Evolutionary conservation across 2,113 vertebrate genomes (phyloP).

Genomic region (Pristiophorus japonicus): DNA sequence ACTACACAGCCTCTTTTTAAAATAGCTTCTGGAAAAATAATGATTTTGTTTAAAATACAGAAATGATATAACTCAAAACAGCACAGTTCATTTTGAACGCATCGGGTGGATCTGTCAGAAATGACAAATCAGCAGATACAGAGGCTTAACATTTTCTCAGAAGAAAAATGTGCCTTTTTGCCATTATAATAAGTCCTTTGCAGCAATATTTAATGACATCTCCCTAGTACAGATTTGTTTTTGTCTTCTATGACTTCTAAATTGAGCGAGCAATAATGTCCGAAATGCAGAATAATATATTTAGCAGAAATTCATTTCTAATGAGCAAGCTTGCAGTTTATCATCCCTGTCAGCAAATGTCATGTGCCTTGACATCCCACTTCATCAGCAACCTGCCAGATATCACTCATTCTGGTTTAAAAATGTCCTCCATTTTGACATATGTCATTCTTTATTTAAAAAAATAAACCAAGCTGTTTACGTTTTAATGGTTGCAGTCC

Average conservation of each 20-base stretch:
- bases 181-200: neutral
- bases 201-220: neutral
- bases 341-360: neutral
- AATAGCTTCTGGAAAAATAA: neutral
- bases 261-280: neutral
- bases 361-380: neutral
- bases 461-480: neutral
- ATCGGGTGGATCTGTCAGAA: neutral
- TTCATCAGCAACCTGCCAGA: neutral
- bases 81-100: neutral
- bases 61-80: neutral
- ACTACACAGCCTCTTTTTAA: neutral
- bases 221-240: neutral
- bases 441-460: neutral
- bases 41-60: neutral
- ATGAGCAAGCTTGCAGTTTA: neutral
- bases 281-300: conserved; percentile 1
- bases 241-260: neutral
- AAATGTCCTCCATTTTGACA: neutral
- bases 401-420: neutral
- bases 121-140: neutral
- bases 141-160: neutral
- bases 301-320: neutral
- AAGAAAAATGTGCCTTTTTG: neutral
- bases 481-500: neutral